Evolutionary conservation across 1,140 invertebrate genomes (phyloP).

Genomic region (Drosophila funebris): DNA sequence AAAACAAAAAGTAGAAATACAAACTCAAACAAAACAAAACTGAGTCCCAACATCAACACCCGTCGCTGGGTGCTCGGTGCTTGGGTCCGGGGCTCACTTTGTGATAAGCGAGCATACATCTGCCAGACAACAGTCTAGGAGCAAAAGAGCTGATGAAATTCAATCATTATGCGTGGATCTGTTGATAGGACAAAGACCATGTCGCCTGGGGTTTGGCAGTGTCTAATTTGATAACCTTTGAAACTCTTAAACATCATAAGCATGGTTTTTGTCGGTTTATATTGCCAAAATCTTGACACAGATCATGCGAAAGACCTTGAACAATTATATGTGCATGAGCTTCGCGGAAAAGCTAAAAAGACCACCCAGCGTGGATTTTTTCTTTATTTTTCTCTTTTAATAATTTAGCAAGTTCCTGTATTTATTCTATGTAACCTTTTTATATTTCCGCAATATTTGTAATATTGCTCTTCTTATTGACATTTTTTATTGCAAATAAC

Average conservation of each 20-base stretch:
- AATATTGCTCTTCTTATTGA: too few species aligned
- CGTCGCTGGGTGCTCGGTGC: slow-evolving; percentile 5
- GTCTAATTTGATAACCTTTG: slow-evolving; percentile 19
- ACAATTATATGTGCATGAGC: background rate
- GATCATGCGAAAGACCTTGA: background rate
- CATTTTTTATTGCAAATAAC: too few species aligned
- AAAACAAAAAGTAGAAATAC: slow-evolving; percentile 52
- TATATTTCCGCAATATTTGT: too few species aligned
- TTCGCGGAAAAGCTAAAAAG: background rate
- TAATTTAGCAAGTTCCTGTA: too few species aligned
- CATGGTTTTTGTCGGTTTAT: background rate
- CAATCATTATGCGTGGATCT: slow-evolving; percentile 16
- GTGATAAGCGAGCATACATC: slow-evolving; percentile 40
- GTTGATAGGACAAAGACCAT: slow-evolving; percentile 16
- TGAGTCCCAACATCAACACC: slow-evolving; percentile 22
- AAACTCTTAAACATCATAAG: background rate
- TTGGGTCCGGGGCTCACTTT: background rate
- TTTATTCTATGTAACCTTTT: too few species aligned
- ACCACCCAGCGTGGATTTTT: background rate
- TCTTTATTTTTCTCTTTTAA: too few species aligned
- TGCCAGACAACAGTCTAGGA: slow-evolving; percentile 29
- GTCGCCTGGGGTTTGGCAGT: background rate
- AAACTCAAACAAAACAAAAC: slow-evolving; percentile 57
- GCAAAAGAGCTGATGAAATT: slow-evolving; percentile 23
- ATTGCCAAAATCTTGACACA: slow-evolving; percentile 6